Evolutionary conservation across 2,888 invertebrate genomes (phyloP), one percentile per base, ranked within the genome.

Genomic region (Oligia latruncula): DNA sequence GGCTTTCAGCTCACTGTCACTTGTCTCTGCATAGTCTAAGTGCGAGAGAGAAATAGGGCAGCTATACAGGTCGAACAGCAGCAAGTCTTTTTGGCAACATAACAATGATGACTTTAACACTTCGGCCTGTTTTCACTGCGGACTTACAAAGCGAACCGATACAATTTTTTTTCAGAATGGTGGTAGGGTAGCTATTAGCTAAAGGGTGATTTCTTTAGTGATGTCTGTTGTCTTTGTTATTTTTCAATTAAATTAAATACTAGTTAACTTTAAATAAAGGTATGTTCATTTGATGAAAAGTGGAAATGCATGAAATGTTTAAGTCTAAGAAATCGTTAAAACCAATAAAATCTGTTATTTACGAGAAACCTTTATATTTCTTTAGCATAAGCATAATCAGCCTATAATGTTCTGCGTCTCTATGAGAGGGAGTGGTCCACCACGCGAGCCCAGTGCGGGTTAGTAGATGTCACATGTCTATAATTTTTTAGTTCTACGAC

Each of bases 261-360:
- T 40, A 17, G n/a, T 52, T 62, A 4, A 75, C 20, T 75, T n/a
- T 17, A 62, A 29, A 11, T 49, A 23, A 49, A 49, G 15, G 9
- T 49, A 40, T 49, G n/a, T 17, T 29, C 17, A 23, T 4, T n/a
- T 46, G 70, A n/a, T 55, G n/a, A n/a, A 49, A 15, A 74, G 9
- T 76, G n/a, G 13, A 40, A 52, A 29, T 49, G 0, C 3, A 49
- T 20, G 0, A 55, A 55, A 64, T 80, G 2, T 35, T 23, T 35
- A 29, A 46, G n/a, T 29, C 9, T 46, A 79, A 64, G 58, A 65
- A 79, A 81, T 23, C 15, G 13, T 55, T 81, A 15, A 40, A 49
- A 58, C 1, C 11, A 23, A 43, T 9, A n/a, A 46, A 35, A 8
- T 2, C 1, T 29, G 2, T 29, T 55, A 55, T n/a, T 71, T 13